These are phyloP conservation scores for Catharus minimus DNA, from an alignment of 2,113 vertebrate species.

Conservation along the genomic window DNA sequence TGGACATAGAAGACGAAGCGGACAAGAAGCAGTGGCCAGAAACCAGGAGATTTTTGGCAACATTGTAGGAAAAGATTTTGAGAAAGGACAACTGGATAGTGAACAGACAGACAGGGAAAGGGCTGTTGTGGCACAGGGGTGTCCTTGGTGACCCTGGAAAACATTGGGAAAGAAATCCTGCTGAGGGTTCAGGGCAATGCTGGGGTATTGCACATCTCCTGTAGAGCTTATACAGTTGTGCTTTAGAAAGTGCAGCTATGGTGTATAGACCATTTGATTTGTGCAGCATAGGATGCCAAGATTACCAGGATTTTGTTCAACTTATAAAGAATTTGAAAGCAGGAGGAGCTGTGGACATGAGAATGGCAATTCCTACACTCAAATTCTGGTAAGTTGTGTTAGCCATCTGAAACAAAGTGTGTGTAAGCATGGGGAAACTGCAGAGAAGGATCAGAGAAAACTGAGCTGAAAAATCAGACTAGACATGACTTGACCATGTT, in stretches of 20 bases:
- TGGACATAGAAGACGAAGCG: background rate
- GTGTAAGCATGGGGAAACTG: background rate
- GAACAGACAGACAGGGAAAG: background rate
- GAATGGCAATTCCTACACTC: background rate
- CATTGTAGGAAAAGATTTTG: background rate
- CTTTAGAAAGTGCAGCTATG: background rate
- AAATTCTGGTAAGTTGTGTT: background rate
- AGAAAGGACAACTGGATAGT: background rate
- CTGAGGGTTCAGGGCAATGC: rapidly evolving
- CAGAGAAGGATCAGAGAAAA: background rate
- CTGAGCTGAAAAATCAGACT: background rate
- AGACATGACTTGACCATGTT: rapidly evolving
- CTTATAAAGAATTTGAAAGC: background rate
- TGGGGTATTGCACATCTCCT: background rate
- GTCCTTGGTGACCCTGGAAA: background rate
- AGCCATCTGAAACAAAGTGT: rapidly evolving
- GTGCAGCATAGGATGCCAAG: background rate
- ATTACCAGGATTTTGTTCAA: background rate
- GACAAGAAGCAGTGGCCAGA: background rate
- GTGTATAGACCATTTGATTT: rapidly evolving
- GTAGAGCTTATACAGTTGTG: rapidly evolving
- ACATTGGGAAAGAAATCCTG: background rate
- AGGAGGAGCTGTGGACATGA: background rate
- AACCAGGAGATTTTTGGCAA: background rate
- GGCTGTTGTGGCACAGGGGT: rapidly evolving